These are phyloP conservation scores for Vanessa tameamea DNA, from an alignment of 1,140 invertebrate genomes.

Conservation along the genomic window DNA sequence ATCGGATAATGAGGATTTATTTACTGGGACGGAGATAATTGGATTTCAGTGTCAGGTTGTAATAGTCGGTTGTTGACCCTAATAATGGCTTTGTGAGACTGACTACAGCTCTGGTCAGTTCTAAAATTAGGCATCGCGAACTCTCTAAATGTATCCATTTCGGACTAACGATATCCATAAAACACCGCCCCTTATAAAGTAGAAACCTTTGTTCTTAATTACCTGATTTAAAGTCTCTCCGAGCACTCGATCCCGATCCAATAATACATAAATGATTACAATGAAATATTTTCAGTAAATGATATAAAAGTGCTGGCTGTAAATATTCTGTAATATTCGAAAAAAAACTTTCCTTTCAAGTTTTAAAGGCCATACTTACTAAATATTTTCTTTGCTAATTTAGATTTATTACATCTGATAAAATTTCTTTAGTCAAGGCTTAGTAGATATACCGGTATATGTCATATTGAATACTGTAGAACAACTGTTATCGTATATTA, in stretches of 20 bases:
- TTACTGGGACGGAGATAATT: constrained; percentile 41
- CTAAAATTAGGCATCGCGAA: constrained; percentile 39
- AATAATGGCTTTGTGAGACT: constrained; percentile 33
- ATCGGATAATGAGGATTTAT: constrained; percentile 20
- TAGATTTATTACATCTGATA: not conserved
- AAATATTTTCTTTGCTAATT: not conserved
- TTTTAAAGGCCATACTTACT: not conserved
- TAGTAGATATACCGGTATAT: not conserved
- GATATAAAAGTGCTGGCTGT: too few species aligned
- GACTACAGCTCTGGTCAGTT: constrained; percentile 9
- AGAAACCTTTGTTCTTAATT: constrained; percentile 3
- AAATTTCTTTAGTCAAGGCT: not conserved
- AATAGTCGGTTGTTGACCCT: constrained; percentile 47
- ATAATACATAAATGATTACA: not conserved
- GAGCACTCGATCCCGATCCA: not conserved
- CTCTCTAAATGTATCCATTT: constrained; percentile 20
- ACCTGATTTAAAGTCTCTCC: not conserved
- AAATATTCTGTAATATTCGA: too few species aligned
- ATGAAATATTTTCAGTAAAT: not conserved
- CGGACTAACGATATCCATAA: constrained; percentile 4
- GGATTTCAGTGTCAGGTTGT: constrained; percentile 39
- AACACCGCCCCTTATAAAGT: not conserved
- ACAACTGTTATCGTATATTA: too few species aligned
- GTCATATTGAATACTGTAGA: not conserved
- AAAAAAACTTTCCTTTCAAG: too few species aligned